Conservation (phyloP, 2,113 vertebrate species). For the Ammodytes dubius region DNA sequence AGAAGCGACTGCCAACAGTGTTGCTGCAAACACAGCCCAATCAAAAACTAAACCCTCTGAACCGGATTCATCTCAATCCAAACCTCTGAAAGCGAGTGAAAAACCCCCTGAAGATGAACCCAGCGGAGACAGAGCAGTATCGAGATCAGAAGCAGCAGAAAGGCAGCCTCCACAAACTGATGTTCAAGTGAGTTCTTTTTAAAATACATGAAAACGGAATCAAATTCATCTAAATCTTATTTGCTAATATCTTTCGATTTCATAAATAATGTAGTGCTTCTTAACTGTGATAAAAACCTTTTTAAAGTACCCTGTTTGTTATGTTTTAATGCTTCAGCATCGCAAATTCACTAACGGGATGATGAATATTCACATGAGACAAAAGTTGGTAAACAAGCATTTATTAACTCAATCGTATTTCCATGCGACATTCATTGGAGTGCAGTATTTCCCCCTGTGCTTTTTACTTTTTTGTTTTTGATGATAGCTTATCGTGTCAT, state of each 20-base stretch:
- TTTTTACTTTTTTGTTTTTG: background rate
- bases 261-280: background rate
- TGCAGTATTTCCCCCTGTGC: background rate
- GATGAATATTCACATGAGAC: conserved; percentile 20
- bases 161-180: background rate
- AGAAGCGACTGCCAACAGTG: background rate
- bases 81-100: conserved; percentile 6
- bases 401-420: background rate
- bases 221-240: background rate
- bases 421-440: background rate
- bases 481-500: background rate
- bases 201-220: background rate
- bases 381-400: conserved; percentile 58
- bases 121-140: background rate
- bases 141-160: background rate
- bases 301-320: conserved; percentile 2
- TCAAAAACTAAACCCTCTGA: conserved; percentile 13
- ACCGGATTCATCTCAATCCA: conserved; percentile 2
- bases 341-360: conserved; percentile 18
- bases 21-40: background rate
- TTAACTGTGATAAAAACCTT: background rate
- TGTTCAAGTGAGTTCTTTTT: conserved; percentile 44
- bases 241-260: background rate
- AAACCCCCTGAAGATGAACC: background rate
- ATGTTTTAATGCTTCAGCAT: conserved; percentile 47